Percentiles rank a stretch among this genome's conserved stretches.
Conservation (phyloP, 1,140 invertebrate species). For the Anoplolepis gracilipes region DNA sequence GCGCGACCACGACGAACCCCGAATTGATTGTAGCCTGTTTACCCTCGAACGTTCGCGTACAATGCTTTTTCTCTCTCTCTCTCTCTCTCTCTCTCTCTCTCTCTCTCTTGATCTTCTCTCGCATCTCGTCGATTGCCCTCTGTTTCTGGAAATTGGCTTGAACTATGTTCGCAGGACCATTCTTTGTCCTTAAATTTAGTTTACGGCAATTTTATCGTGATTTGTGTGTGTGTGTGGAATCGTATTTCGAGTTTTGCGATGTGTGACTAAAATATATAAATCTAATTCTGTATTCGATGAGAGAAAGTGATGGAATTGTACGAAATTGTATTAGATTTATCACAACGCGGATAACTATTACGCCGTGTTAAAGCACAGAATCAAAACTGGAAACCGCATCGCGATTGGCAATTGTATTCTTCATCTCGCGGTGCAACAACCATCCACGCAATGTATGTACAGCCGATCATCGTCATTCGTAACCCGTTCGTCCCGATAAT, state of each 20-base stretch:
- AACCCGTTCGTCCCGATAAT: constrained; percentile 71
- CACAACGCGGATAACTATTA: constrained; percentile 25
- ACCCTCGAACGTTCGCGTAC: constrained; percentile 73
- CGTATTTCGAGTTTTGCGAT: constrained; percentile 2
- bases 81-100: not conserved
- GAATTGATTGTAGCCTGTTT: constrained; percentile 81
- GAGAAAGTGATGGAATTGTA: constrained; percentile 6
- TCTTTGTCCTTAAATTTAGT: constrained; percentile 19
- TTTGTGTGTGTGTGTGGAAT: too few relatives aligned
- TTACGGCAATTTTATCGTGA: not conserved
- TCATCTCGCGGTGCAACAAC: constrained; percentile 47
- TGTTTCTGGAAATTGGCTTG: constrained; percentile 67
- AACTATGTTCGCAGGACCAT: constrained; percentile 36
- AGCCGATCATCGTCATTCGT: constrained; percentile 61
- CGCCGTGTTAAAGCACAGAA: constrained; percentile 31
- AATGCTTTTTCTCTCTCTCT: constrained; percentile 58
- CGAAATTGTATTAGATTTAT: constrained; percentile 33
- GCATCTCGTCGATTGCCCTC: constrained; percentile 67
- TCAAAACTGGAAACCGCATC: constrained; percentile 33
- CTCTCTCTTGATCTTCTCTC: constrained; percentile 53
- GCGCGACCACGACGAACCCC: constrained; percentile 76
- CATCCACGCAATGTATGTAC: constrained; percentile 36
- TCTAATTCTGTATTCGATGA: constrained; percentile 3
- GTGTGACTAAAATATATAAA: not conserved
- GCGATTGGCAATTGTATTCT: constrained; percentile 63